Conservation (phyloP, 2,888 invertebrate species). For the Norana najaformis region DNA sequence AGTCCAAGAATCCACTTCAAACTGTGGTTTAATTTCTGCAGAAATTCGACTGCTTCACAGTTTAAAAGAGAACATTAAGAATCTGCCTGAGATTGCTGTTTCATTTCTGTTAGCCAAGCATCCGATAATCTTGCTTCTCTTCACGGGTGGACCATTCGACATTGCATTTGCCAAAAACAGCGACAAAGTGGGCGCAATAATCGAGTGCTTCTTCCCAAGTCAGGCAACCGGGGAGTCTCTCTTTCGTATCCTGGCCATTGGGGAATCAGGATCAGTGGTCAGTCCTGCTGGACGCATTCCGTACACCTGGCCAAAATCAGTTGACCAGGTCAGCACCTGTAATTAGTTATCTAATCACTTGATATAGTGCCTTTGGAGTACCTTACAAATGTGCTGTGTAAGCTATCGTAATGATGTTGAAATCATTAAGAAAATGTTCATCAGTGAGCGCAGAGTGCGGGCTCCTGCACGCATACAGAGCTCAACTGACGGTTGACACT, state of each 20-base stretch:
- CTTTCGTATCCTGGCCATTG: slow-evolving; percentile 34
- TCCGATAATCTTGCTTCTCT: slow-evolving; percentile 44
- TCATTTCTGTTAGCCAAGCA: slow-evolving; percentile 30
- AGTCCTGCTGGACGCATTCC: slow-evolving; percentile 44
- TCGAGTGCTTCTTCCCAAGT: slow-evolving; percentile 47
- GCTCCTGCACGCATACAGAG: background rate
- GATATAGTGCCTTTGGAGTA: background rate
- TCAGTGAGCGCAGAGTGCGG: background rate
- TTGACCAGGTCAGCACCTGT: slow-evolving; percentile 40
- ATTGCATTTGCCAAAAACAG: slow-evolving; percentile 50
- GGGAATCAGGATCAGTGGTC: background rate
- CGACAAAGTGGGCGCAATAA: slow-evolving; percentile 44
- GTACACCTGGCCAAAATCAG: slow-evolving; percentile 45
- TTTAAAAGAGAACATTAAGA: background rate
- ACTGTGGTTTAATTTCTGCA: background rate
- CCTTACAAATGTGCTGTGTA: no score
- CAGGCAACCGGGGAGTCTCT: slow-evolving; percentile 47
- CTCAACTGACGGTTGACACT: no score
- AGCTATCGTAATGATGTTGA: no score
- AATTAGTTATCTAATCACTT: background rate
- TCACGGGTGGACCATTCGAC: slow-evolving; percentile 50
- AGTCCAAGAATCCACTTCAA: background rate
- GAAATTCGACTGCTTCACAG: background rate
- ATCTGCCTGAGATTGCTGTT: background rate
- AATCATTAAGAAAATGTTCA: background rate